Evolutionary conservation across 2,888 invertebrate genomes (phyloP).

Genomic region (Mesoligia furuncula): DNA sequence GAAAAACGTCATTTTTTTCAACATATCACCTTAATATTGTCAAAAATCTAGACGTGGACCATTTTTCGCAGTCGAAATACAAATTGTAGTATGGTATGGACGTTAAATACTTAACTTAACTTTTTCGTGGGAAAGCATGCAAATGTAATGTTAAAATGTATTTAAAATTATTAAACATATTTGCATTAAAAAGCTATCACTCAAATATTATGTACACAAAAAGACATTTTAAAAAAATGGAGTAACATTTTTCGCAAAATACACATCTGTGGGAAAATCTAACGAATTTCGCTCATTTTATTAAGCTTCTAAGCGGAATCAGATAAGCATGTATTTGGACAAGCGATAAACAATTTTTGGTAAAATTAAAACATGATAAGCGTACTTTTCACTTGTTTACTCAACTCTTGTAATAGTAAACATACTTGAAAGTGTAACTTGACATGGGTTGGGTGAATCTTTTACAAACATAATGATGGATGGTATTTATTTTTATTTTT

Average conservation of each 20-base stretch:
- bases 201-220: slow-evolving; percentile 7
- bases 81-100: not conserved
- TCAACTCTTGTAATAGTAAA: slow-evolving; percentile 67
- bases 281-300: slow-evolving; percentile 55
- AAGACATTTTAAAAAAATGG: slow-evolving; percentile 12
- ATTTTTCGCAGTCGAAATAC: not conserved
- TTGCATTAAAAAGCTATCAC: slow-evolving; percentile 28
- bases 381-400: slow-evolving; percentile 65
- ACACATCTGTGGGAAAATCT: slow-evolving; percentile 61
- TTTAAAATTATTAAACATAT: slow-evolving; percentile 22
- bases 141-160: not conserved
- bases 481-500: slow-evolving; percentile 3
- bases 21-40: too few species aligned
- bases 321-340: slow-evolving; percentile 55
- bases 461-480: slow-evolving; percentile 16
- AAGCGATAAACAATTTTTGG: slow-evolving; percentile 57
- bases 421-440: slow-evolving; percentile 53
- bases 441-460: slow-evolving; percentile 21
- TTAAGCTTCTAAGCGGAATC: slow-evolving; percentile 40
- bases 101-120: not conserved
- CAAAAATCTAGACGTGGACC: not conserved
- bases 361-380: slow-evolving; percentile 63
- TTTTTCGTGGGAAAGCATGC: slow-evolving; percentile 30
- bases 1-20: too few species aligned
- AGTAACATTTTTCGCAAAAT: slow-evolving; percentile 8